Conservation (phyloP, 1,140 invertebrate genomes). For the Tetragonula clypearis region DNA sequence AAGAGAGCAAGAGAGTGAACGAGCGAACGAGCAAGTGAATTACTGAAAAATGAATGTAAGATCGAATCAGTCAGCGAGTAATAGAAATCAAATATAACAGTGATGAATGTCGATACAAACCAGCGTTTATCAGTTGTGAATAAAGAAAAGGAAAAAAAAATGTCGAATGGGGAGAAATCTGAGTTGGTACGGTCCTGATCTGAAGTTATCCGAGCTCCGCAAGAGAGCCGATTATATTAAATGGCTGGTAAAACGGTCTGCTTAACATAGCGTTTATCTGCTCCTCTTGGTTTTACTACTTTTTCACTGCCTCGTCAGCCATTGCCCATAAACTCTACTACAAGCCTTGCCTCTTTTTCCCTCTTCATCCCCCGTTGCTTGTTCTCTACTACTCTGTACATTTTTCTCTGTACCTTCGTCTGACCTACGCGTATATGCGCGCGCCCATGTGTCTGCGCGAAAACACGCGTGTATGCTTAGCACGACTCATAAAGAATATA, state of each 20-base stretch:
- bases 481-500: slow-evolving; percentile 60
- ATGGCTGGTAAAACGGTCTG: slow-evolving; percentile 81
- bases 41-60: background rate
- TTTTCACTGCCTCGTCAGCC: slow-evolving; percentile 82
- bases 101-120: background rate
- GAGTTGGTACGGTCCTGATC: slow-evolving; percentile 59
- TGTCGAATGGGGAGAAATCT: slow-evolving; percentile 43
- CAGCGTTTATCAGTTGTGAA: slow-evolving; percentile 17
- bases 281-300: slow-evolving; percentile 81
- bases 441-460: slow-evolving; percentile 18
- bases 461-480: slow-evolving; percentile 34
- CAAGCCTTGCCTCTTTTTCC: slow-evolving; percentile 45
- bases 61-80: background rate
- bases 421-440: slow-evolving; percentile 38
- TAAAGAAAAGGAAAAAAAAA: slow-evolving; percentile 14
- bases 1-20: background rate
- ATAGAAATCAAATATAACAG: slow-evolving; percentile 27
- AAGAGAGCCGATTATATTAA: slow-evolving; percentile 81
- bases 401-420: slow-evolving; percentile 54
- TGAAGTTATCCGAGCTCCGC: slow-evolving; percentile 67
- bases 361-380: slow-evolving; percentile 53
- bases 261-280: slow-evolving; percentile 82
- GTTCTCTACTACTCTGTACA: slow-evolving; percentile 43
- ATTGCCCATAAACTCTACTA: slow-evolving; percentile 79
- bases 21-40: background rate